These are phyloP conservation scores for Peribatodes rhomboidaria DNA, from an alignment of 2,888 invertebrate genomes.

Conservation along the genomic window DNA sequence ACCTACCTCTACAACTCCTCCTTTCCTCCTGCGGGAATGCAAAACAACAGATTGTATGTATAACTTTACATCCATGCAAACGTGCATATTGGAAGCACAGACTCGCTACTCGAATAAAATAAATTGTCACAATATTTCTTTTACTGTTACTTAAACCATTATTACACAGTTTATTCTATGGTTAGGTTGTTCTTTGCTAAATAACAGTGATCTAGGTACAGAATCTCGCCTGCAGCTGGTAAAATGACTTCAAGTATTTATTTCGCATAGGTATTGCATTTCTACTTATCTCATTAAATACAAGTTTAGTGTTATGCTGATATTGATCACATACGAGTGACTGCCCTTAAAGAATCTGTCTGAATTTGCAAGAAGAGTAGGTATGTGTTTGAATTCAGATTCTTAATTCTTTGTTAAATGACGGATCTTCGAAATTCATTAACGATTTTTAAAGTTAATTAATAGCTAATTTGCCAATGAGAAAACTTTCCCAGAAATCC, in stretches of 20 bases:
- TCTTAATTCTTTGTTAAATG: too few relatives aligned
- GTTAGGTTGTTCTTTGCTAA: conserved; percentile 8
- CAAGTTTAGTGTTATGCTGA: too few relatives aligned
- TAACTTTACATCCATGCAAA: conserved; percentile 9
- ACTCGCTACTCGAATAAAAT: not conserved
- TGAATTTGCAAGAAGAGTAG: too few relatives aligned
- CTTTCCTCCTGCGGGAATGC: too few relatives aligned
- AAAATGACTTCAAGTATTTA: not conserved
- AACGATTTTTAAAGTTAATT: not conserved
- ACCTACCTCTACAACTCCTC: too few relatives aligned
- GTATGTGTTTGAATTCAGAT: too few relatives aligned
- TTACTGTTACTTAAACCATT: not conserved
- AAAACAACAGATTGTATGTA: not conserved
- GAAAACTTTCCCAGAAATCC: not conserved
- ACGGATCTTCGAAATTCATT: not conserved
- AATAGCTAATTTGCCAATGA: not conserved
- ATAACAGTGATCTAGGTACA: conserved; percentile 5
- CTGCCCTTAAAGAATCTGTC: too few relatives aligned
- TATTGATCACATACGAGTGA: too few relatives aligned
- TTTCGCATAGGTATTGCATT: too few relatives aligned
- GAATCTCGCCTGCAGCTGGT: not conserved
- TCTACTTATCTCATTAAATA: too few relatives aligned
- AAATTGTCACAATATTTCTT: conserved; percentile 29
- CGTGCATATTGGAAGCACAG: conserved; percentile 9
- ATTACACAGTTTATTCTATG: conserved; percentile 1